phyloP scores from a whole-genome alignment of 2,888 invertebrate genomes.

The Tricholauxania praeusta region DNA sequence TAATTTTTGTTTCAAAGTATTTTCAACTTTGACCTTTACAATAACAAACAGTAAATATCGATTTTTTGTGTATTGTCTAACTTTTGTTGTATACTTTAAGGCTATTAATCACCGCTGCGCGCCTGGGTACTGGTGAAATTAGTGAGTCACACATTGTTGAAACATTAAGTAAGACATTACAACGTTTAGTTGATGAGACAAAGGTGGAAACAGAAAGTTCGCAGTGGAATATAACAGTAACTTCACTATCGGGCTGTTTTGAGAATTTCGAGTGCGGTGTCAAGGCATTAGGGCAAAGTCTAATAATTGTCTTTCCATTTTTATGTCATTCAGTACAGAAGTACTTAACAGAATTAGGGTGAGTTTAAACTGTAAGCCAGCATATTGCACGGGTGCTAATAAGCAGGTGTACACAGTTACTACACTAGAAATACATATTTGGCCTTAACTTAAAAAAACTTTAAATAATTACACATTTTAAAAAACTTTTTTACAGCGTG shows the following conservation, averaged over 20 bases:
- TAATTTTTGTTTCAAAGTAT: slow-evolving; percentile 4
- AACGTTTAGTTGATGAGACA: slow-evolving; percentile 45
- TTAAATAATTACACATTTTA: too few species aligned
- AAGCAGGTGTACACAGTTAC: too few species aligned
- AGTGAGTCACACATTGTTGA: slow-evolving; percentile 48
- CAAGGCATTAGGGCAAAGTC: slow-evolving; percentile 53
- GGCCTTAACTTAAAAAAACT: too few species aligned
- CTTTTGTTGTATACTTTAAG: slow-evolving; percentile 35
- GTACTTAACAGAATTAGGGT: slow-evolving; percentile 59
- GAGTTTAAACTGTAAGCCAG: slow-evolving; percentile 20
- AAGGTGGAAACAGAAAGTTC: slow-evolving; percentile 46
- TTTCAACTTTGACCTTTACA: slow-evolving; percentile 14
- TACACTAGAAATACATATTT: too few species aligned
- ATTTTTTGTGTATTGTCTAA: background rate
- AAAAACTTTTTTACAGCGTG: slow-evolving; percentile 43
- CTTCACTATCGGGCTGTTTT: slow-evolving; percentile 60
- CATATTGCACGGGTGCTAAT: too few species aligned
- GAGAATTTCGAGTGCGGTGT: slow-evolving; percentile 64
- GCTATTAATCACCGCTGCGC: slow-evolving; percentile 48
- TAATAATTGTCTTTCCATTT: slow-evolving; percentile 55
- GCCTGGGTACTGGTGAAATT: slow-evolving; percentile 41
- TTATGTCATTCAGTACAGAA: slow-evolving; percentile 54
- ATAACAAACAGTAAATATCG: background rate
- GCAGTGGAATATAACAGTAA: slow-evolving; percentile 53
- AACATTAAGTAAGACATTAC: slow-evolving; percentile 51